Conservation (phyloP, 2,113 vertebrate species). For the Chamaetylas fuelleborni region DNA sequence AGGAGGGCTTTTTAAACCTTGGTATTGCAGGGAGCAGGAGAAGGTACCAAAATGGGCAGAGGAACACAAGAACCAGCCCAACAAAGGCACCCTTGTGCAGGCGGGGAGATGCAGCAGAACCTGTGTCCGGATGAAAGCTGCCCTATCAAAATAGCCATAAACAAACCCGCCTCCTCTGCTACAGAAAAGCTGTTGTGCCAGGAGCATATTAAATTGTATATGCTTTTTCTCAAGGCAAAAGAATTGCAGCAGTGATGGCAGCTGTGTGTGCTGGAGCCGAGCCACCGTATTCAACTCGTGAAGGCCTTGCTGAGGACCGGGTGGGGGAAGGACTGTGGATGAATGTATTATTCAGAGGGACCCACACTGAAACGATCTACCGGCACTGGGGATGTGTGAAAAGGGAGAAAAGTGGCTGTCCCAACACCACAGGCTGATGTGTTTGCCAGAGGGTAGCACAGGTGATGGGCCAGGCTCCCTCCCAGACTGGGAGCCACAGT, state of each 20-base stretch:
- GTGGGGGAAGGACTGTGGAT: conserved; percentile 42
- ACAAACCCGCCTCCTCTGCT: conserved; percentile 57
- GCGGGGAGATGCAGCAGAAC: conserved; percentile 39
- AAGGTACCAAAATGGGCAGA: neutral
- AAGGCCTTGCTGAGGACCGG: conserved; percentile 40
- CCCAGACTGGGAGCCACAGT: neutral
- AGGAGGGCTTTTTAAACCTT: conserved; percentile 14
- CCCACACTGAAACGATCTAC: conserved; percentile 18
- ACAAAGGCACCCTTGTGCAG: neutral
- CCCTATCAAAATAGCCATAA: conserved; percentile 58
- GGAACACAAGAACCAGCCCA: neutral
- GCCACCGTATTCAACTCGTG: conserved; percentile 13
- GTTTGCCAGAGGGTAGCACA: neutral
- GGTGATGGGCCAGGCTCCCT: neutral
- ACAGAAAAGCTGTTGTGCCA: conserved; percentile 60
- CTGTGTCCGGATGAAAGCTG: conserved; percentile 56
- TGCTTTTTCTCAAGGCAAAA: conserved; percentile 68
- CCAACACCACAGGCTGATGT: rapidly evolving
- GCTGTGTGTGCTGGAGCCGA: conserved; percentile 58
- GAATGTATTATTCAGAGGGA: conserved; percentile 63
- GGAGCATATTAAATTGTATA: conserved; percentile 70
- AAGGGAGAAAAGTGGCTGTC: neutral
- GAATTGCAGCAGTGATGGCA: conserved; percentile 66
- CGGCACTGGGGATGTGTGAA: neutral
- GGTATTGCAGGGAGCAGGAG: neutral